Evolutionary conservation across 2,113 vertebrate genomes (phyloP), one percentile per base, ranked within the genome.

Genomic region (Choloepus hoffmanni): DNA sequence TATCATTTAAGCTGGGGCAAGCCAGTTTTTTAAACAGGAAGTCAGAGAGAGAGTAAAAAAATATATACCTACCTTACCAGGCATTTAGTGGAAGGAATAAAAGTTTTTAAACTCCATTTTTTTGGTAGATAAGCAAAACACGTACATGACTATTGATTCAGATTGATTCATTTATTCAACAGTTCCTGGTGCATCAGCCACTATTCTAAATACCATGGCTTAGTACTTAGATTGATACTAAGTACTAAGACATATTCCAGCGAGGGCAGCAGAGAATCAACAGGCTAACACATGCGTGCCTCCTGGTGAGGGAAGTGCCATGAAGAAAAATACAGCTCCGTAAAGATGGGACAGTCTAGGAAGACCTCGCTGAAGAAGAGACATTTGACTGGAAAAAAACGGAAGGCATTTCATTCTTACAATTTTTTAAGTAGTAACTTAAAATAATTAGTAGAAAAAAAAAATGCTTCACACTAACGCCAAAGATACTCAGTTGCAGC

Each of bases 381-480:
- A 62, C 3, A 8, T 58, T 84, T 48, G 30, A 45, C 53, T 30
- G 14, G 2, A 5, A 5, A 23, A 43, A 8, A 60, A 19, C 40
- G 68, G 7, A 78, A 53, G 19, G 33, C 6, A 11, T 81, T 95
- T 81, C 21, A 77, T 90, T 28, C 15, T 63, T 85, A 48, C 4
- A 26, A 74, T 86, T 85, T 93, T 53, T 60, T 58, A 19, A 12
- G 19, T 73, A 23, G 30, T 74, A 89, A 62, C 33, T 62, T 60
- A 28, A 94, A 77, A 89, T 70, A 95, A 72, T 63, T 36, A 76
- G 24, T 53, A 33, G 65, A 53, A 85, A 89, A 55, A 40, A 43
- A 62, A 43, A 62, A 58, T 36, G 43, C 1, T 83, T 86, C 81
- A 40, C 40, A 70, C 5, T 10, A n/a, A 33, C 21, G 48, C 55